Evolutionary conservation across 2,797 vertebrate species (phyloP).

Genomic region (Amazona ochrocephala): DNA sequence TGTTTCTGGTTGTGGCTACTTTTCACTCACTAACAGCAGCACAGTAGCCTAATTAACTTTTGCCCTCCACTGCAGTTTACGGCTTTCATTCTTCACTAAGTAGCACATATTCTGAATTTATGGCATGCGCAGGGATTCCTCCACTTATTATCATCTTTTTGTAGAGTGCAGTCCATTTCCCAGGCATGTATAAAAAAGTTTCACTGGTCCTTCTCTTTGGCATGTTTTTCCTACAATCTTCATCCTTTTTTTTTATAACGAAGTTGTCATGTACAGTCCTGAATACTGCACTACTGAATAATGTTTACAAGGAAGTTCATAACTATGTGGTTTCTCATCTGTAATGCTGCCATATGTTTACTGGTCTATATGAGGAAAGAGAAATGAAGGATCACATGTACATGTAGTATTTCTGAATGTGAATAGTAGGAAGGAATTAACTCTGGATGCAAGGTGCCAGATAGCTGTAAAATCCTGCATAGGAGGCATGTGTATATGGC

Average conservation of each 20-base stretch:
- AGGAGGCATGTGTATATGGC: not conserved
- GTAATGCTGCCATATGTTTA: not conserved
- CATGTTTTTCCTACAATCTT: not conserved
- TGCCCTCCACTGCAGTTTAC: slow-evolving; percentile 59
- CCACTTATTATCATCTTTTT: not conserved
- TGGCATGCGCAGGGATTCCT: not conserved
- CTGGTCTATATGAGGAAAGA: not conserved
- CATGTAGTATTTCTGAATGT: not conserved
- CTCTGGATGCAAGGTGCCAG: not conserved
- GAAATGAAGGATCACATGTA: not conserved
- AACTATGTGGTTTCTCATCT: not conserved
- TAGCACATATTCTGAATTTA: slow-evolving; percentile 55
- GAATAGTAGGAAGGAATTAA: not conserved
- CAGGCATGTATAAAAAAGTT: not conserved
- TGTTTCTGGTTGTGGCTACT: slow-evolving; percentile 70
- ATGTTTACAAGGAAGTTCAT: not conserved
- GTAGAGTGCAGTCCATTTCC: not conserved
- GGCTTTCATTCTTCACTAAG: slow-evolving; percentile 68
- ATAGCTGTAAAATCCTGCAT: not conserved
- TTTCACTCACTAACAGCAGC: slow-evolving; percentile 49
- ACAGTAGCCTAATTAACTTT: slow-evolving; percentile 71
- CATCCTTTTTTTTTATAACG: not conserved
- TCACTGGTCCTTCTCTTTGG: not conserved
- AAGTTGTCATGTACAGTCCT: not conserved
- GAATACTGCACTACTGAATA: not conserved